phyloP scores from a whole-genome alignment of 2,888 invertebrate genomes.

The Drosophila nr. perissopoda region DNA sequence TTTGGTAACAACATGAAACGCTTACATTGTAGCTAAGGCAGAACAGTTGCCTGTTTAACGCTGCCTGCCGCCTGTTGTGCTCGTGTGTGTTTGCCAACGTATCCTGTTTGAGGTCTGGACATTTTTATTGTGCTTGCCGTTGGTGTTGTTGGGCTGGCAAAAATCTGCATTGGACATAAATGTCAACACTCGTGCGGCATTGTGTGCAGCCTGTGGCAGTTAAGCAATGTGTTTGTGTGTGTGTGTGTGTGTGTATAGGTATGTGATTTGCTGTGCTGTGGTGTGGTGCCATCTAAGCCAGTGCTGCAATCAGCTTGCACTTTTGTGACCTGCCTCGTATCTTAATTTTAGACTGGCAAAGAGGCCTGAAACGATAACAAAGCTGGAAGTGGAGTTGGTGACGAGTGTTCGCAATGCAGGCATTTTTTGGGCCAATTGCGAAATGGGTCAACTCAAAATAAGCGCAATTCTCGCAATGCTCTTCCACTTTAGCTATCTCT shows the following conservation, averaged over 20 bases:
- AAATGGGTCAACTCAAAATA: slow-evolving; percentile 80
- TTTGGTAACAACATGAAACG: slow-evolving; percentile 79
- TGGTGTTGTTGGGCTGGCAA: slow-evolving; percentile 56
- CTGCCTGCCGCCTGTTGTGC: slow-evolving; percentile 21
- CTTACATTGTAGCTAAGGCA: slow-evolving; percentile 66
- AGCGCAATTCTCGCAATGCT: slow-evolving; percentile 56
- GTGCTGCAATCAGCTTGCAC: slow-evolving; percentile 77
- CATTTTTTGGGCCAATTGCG: slow-evolving; percentile 67
- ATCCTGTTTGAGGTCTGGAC: slow-evolving; percentile 44
- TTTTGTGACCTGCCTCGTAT: slow-evolving; percentile 69
- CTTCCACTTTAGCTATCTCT: slow-evolving; percentile 13
- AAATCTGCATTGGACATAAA: slow-evolving; percentile 81
- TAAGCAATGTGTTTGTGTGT: slow-evolving; percentile 1
- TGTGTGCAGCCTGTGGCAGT: slow-evolving; percentile 40
- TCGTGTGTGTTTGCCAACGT: slow-evolving; percentile 8
- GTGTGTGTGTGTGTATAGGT: slow-evolving; percentile 16
- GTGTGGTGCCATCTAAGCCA: slow-evolving; percentile 65
- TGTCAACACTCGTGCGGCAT: slow-evolving; percentile 74
- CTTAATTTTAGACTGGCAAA: slow-evolving; percentile 62
- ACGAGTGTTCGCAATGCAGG: slow-evolving; percentile 54
- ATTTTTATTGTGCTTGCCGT: slow-evolving; percentile 66
- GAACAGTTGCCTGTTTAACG: slow-evolving; percentile 66
- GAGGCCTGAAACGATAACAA: slow-evolving; percentile 38
- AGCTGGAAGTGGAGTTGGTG: slow-evolving; percentile 46
- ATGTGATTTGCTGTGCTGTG: slow-evolving; percentile 2